Percentiles rank a stretch among this genome's conserved stretches.
Evolutionary conservation across 2,888 invertebrate genomes (phyloP).

Genomic region (Drosophila affinis): DNA sequence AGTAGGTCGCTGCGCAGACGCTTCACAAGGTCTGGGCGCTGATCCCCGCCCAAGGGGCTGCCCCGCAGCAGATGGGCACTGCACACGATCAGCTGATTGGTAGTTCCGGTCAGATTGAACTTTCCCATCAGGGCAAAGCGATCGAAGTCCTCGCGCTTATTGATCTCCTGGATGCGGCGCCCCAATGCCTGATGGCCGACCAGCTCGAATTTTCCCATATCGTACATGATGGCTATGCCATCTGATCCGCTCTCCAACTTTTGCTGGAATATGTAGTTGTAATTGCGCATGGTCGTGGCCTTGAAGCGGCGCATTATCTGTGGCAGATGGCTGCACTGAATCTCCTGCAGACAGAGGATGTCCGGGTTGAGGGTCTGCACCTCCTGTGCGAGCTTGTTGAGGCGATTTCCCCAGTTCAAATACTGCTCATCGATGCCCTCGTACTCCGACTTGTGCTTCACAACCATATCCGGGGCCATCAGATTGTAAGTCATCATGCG

Average conservation of each 20-base stretch:
- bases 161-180: conserved; percentile 84
- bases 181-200: conserved; percentile 88
- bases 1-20: conserved; percentile 86
- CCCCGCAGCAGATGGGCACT: conserved; percentile 94
- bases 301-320: conserved; percentile 46
- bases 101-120: conserved; percentile 84
- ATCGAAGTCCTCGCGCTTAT: conserved; percentile 88
- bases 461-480: conserved; percentile 91
- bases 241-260: conserved; percentile 91
- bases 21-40: conserved; percentile 93
- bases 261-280: conserved; percentile 90
- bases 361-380: conserved; percentile 84
- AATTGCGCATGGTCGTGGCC: conserved; percentile 85
- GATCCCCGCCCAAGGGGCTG: conserved; percentile 87
- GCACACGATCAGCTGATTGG: conserved; percentile 88
- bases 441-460: conserved; percentile 90
- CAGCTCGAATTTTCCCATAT: conserved; percentile 87
- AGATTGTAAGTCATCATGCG: conserved; percentile 91
- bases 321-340: conserved; percentile 89
- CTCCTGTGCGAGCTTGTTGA: conserved; percentile 84
- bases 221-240: conserved; percentile 95
- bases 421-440: conserved; percentile 84
- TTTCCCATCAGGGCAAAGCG: conserved; percentile 93
- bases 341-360: conserved; percentile 89
- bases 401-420: conserved; percentile 89